These are phyloP conservation scores for Euplagia quadripunctaria DNA, from an alignment of 2,888 invertebrate genomes.

Conservation along the genomic window DNA sequence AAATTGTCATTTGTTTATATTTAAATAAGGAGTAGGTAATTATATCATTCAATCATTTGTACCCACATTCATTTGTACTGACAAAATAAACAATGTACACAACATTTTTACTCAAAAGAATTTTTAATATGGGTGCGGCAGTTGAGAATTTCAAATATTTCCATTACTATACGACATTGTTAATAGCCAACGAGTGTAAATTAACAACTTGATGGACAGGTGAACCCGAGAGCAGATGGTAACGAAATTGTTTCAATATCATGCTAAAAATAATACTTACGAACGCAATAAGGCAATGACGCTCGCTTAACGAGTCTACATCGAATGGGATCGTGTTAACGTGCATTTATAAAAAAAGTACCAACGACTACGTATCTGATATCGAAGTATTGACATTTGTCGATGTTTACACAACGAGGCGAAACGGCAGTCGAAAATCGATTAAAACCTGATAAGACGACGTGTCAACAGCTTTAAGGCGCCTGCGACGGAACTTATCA, in stretches of 20 bases:
- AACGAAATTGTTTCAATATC: constrained; percentile 80
- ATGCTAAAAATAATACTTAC: constrained; percentile 76
- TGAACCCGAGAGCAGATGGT: constrained; percentile 79
- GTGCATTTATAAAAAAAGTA: constrained; percentile 72
- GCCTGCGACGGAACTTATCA: constrained; percentile 76
- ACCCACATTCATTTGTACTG: constrained; percentile 25
- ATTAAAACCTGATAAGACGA: constrained; percentile 79
- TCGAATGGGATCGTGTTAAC: constrained; percentile 73
- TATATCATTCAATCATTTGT: constrained; percentile 1
- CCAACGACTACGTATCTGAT: constrained; percentile 81
- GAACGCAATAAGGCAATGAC: constrained; percentile 52
- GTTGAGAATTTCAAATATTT: constrained; percentile 77
- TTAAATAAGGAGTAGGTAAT: background rate
- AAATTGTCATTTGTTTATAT: background rate
- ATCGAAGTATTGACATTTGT: constrained; percentile 81
- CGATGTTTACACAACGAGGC: constrained; percentile 83
- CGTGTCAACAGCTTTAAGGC: constrained; percentile 79
- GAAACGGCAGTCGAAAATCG: constrained; percentile 86
- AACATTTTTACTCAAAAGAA: constrained; percentile 59
- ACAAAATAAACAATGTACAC: constrained; percentile 59
- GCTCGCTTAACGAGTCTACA: constrained; percentile 53
- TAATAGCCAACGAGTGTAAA: constrained; percentile 76
- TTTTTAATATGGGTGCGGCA: constrained; percentile 66
- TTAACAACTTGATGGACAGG: constrained; percentile 83
- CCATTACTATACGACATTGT: constrained; percentile 74